Percentiles rank a stretch among this genome's conserved stretches.
Conservation (phyloP, 2,888 invertebrate species). For the Netelia fuscicornis region DNA sequence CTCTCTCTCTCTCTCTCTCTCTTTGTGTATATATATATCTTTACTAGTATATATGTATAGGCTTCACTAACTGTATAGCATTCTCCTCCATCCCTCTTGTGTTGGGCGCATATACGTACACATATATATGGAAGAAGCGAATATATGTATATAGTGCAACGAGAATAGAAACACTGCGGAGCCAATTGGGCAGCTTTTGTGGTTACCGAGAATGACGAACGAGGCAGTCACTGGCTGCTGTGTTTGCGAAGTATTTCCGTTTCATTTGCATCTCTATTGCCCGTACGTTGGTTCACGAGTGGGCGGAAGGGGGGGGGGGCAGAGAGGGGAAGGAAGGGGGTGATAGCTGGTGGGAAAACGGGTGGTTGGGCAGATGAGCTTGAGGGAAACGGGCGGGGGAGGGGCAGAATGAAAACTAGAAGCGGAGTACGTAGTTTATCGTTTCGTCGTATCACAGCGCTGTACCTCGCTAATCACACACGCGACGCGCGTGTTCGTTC, state of each 20-base stretch:
- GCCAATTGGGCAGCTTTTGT: conserved; percentile 66
- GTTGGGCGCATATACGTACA: conserved; percentile 24
- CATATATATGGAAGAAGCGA: neutral
- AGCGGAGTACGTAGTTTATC: conserved; percentile 36
- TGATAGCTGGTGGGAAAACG: conserved; percentile 40
- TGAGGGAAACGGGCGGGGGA: conserved; percentile 19
- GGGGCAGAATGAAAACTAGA: conserved; percentile 32
- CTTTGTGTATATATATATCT: too few species aligned
- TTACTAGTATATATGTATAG: neutral
- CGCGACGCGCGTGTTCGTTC: conserved; percentile 32
- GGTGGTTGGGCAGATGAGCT: conserved; percentile 32
- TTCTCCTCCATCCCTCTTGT: conserved; percentile 31
- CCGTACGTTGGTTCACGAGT: conserved; percentile 35
- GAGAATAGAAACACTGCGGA: conserved; percentile 43
- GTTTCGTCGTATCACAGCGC: conserved; percentile 38
- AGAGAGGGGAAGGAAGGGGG: neutral
- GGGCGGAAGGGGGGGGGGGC: neutral
- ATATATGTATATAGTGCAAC: neutral
- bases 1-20: too few species aligned
- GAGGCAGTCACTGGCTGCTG: conserved; percentile 57
- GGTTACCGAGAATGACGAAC: conserved; percentile 61
- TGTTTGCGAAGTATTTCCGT: conserved; percentile 75
- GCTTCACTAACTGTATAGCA: conserved; percentile 18
- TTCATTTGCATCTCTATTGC: conserved; percentile 75
- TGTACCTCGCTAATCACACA: conserved; percentile 31